phyloP scores from a whole-genome alignment of 2,113 vertebrate genomes.

The Lagopus muta region DNA sequence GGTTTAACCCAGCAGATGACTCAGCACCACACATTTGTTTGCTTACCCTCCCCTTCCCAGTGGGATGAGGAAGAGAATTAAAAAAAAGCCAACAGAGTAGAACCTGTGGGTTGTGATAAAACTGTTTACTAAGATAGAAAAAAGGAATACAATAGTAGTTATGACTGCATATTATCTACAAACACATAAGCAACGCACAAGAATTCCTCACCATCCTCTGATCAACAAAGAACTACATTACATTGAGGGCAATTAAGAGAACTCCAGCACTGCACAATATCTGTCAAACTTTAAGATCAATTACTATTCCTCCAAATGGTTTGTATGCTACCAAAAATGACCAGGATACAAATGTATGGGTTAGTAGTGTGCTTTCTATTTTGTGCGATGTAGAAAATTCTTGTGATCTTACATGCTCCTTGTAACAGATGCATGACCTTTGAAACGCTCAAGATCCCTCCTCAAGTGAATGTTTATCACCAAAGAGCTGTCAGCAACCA shows the following conservation, averaged over 20 bases:
- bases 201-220: no score
- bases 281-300: slow-evolving; percentile 14
- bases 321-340: not conserved
- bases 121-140: no score
- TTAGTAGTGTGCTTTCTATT: not conserved
- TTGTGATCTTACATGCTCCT: not conserved
- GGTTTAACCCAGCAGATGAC: no score
- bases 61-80: no score
- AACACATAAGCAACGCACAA: no score
- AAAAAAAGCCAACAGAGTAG: no score
- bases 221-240: not conserved
- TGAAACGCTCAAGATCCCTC: slow-evolving; percentile 35
- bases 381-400: not conserved
- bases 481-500: not conserved
- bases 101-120: no score
- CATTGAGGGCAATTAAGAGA: slow-evolving; percentile 30
- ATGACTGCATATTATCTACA: no score
- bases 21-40: no score
- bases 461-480: not conserved
- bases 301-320: not conserved
- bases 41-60: no score
- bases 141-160: no score
- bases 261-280: not conserved
- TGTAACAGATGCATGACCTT: slow-evolving; percentile 13
- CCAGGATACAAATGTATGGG: slow-evolving; percentile 21